phyloP scores from a whole-genome alignment of 1,140 invertebrate genomes.

The Probaryconus sp. region DNA sequence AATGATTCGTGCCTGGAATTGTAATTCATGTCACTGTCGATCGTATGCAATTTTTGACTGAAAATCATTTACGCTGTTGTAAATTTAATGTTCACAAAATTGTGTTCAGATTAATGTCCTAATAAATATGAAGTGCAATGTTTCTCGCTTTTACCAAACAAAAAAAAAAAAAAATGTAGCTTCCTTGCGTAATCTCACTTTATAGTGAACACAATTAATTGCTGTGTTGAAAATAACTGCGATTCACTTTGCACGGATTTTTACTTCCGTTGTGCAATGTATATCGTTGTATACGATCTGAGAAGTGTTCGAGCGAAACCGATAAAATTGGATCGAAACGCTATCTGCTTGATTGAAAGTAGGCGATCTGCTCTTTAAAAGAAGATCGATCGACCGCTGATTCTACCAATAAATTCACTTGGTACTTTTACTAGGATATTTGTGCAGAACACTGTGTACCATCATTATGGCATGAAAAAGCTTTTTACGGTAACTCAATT shows the following conservation, averaged over 20 bases:
- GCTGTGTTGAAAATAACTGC: slow-evolving; percentile 18
- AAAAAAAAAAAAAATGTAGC: slow-evolving; percentile 11
- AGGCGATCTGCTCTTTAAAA: slow-evolving; percentile 29
- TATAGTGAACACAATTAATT: slow-evolving; percentile 62
- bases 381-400: slow-evolving; percentile 18
- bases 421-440: slow-evolving; percentile 11
- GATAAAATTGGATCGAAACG: slow-evolving; percentile 40
- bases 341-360: slow-evolving; percentile 45
- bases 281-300: slow-evolving; percentile 27
- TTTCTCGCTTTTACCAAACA: slow-evolving; percentile 60
- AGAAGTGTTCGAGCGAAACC: slow-evolving; percentile 49
- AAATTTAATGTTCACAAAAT: too few species aligned
- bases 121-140: slow-evolving; percentile 10
- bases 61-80: too few species aligned
- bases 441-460: too few species aligned
- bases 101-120: not conserved
- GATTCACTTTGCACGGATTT: slow-evolving; percentile 30
- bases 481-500: slow-evolving; percentile 7
- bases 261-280: slow-evolving; percentile 47
- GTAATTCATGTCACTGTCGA: too few species aligned
- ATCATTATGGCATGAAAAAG: not conserved
- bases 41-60: too few species aligned
- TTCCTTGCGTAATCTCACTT: slow-evolving; percentile 28
- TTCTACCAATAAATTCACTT: slow-evolving; percentile 16
- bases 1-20: too few species aligned